A percentile compares a stretch with the other conserved stretches of the same genome.
phyloP scores from a whole-genome alignment of 2,888 invertebrate species.

The Tanytarsus gracilentus region DNA sequence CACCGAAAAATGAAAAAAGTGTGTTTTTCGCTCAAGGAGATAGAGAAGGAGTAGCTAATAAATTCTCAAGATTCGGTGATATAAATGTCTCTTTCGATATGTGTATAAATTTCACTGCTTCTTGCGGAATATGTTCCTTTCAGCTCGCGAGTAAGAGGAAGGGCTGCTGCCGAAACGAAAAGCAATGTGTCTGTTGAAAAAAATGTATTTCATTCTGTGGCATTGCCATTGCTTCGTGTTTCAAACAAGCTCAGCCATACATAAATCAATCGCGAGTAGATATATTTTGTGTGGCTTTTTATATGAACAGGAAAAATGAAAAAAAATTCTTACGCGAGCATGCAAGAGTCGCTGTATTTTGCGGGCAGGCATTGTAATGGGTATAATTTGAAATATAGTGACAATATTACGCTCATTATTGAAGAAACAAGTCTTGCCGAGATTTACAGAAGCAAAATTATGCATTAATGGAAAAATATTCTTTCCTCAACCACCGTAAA shows the following conservation, averaged over 20 bases:
- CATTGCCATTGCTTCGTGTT: no score
- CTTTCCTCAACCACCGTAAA: no score
- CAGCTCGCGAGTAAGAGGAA: background rate
- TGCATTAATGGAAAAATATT: constrained; percentile 28
- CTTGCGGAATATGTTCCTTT: no score
- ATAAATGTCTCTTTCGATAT: constrained; percentile 20
- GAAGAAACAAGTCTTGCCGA: no score
- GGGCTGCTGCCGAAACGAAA: background rate
- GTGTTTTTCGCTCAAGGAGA: background rate
- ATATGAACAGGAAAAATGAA: no score
- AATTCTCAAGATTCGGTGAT: constrained; percentile 27
- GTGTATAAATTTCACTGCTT: no score
- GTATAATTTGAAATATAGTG: constrained; percentile 25
- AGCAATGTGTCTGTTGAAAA: no score
- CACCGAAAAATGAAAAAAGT: background rate
- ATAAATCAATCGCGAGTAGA: constrained; percentile 28
- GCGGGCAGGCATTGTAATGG: background rate
- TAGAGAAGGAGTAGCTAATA: constrained; percentile 20
- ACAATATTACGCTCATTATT: constrained; percentile 25
- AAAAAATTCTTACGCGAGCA: background rate
- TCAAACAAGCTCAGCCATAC: no score
- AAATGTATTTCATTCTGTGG: no score
- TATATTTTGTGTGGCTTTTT: constrained; percentile 25
- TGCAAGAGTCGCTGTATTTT: no score
- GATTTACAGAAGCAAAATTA: constrained; percentile 22